Evolutionary conservation across 2,797 vertebrate genomes (phyloP).

Genomic region (Poliocrania exsul): DNA sequence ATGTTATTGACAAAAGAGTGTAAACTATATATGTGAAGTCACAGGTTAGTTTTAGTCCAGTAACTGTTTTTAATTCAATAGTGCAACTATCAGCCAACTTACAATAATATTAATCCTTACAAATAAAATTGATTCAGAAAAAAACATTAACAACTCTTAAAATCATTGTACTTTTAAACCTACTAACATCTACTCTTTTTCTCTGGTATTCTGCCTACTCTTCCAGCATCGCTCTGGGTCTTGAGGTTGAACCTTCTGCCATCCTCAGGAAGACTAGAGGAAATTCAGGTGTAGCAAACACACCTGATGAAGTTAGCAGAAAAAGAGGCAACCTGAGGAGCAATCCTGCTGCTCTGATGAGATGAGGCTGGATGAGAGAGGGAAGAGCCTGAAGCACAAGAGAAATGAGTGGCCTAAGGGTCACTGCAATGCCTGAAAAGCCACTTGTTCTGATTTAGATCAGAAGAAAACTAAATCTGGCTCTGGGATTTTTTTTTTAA

Average conservation of each 20-base stretch:
- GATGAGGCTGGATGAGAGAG: neutral
- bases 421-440: neutral
- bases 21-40: neutral
- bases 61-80: neutral
- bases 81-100: neutral
- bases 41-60: rapidly evolving
- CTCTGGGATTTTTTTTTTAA: neutral
- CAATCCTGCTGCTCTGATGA: neutral
- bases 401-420: neutral
- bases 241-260: neutral
- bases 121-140: neutral
- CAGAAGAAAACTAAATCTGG: neutral
- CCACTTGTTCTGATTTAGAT: neutral
- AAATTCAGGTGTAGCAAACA: neutral
- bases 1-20: neutral
- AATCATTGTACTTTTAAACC: neutral
- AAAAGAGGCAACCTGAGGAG: neutral
- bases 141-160: neutral
- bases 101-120: neutral
- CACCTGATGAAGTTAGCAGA: rapidly evolving
- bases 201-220: neutral
- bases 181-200: neutral
- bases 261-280: neutral
- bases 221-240: neutral
- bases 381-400: neutral